Evolutionary conservation across 1,140 invertebrate species (phyloP).

Genomic region (Drosophila aff.): DNA sequence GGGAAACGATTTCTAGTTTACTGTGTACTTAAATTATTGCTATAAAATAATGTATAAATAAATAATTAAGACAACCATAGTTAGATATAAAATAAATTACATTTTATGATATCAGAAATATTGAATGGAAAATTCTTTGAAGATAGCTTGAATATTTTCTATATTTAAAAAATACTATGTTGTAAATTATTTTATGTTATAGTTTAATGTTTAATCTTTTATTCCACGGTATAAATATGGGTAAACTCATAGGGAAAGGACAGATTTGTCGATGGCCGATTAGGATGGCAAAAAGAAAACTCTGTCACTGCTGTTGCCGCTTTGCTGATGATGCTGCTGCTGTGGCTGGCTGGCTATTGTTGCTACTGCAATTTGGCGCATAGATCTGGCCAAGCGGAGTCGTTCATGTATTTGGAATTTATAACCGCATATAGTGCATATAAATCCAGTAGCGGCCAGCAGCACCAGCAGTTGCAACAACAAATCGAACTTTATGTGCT

Average conservation of each 20-base stretch:
- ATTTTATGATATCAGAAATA: neutral
- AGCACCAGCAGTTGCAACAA: constrained; percentile 44
- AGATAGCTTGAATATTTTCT: neutral
- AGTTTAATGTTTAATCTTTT: neutral
- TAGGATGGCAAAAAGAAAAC: constrained; percentile 67
- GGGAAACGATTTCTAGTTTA: constrained; percentile 3
- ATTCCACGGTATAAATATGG: constrained; percentile 59
- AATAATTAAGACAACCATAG: neutral
- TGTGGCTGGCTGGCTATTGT: constrained; percentile 13
- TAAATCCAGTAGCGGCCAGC: constrained; percentile 68
- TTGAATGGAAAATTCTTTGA: neutral
- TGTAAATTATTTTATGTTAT: neutral
- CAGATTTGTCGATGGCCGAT: constrained; percentile 31
- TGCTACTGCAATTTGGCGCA: constrained; percentile 77
- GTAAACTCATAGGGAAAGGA: constrained; percentile 41
- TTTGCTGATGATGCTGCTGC: constrained; percentile 37
- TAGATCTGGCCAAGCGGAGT: constrained; percentile 73
- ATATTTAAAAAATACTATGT: neutral
- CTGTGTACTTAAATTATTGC: neutral
- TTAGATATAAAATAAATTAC: neutral
- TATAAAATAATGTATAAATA: too few species aligned
- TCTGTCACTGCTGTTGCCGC: constrained; percentile 38
- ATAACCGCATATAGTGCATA: constrained; percentile 83
- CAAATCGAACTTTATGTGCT: constrained; percentile 82
- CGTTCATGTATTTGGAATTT: constrained; percentile 83